Evolutionary conservation across 2,888 invertebrate species (phyloP), one percentile per base, ranked within the genome.

Genomic region (Microctonus aethiopoides): DNA sequence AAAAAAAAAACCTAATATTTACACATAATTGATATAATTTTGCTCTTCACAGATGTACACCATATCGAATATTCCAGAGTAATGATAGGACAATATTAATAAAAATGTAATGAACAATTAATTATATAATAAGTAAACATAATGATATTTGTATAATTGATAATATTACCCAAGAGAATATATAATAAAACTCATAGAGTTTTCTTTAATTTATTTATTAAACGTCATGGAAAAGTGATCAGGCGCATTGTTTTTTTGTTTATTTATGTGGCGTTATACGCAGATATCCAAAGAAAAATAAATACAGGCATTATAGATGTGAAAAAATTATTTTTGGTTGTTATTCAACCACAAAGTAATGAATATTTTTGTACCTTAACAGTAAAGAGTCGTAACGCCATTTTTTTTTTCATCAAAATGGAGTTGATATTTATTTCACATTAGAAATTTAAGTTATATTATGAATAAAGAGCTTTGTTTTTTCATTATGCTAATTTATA

Each of bases 1-100:
- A 52, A 64, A 62, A 64, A 64, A 54, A n/a, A n/a, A n/a, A n/a
- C 54, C 51, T 54, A 64, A 64, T 64, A 64, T 64, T 11, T 64
- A 64, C 64, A 64, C 62, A 62, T 62, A 51, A 46, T 41, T 46
- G 26, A 16, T 32, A n/a, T n/a, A n/a, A n/a, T n/a, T n/a, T n/a
- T n/a, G 39, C 51, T 62, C 62, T 16, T 62, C 62, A 39, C 46
- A 62, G 46, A 20, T 41, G 29, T 51, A 51, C 46, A 16, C 62
- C 16, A 32, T 63, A 7, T 29, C 20, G 26, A 24, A 22, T 26
- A 60, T 46, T 46, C 16, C 20, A 46, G 16, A 7, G 29, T 46
- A 32, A 34, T 63, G 29, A 41, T 63, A 51, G 1, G 32, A n/a
- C 32, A 29, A 46, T 26, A 16, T 46, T 32, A 32, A 63, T 51